These are phyloP conservation scores for Fulmarus glacialis DNA, from an alignment of 2,113 vertebrate species.

Conservation along the genomic window DNA sequence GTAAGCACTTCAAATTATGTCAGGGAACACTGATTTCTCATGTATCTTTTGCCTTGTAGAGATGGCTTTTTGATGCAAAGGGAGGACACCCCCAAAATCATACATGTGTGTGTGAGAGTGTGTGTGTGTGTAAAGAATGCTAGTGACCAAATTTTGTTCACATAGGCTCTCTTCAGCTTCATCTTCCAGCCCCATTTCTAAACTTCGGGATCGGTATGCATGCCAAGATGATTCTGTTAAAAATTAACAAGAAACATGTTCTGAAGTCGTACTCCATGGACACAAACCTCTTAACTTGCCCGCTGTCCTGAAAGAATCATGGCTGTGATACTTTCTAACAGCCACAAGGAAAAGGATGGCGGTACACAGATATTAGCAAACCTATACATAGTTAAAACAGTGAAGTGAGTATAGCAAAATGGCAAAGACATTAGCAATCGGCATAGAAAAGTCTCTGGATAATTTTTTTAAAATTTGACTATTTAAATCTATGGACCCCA, in stretches of 20 bases:
- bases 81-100: background rate
- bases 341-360: background rate
- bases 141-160: background rate
- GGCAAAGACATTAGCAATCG: background rate
- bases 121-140: background rate
- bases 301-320: background rate
- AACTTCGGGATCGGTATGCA: background rate
- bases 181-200: background rate
- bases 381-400: background rate
- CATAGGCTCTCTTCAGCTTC: background rate
- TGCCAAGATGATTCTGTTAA: accelerated
- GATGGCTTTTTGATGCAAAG: background rate
- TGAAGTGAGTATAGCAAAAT: background rate
- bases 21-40: background rate
- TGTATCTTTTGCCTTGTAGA: background rate
- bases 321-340: background rate
- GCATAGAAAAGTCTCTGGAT: background rate
- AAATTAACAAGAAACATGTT: background rate
- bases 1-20: background rate
- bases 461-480: background rate
- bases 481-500: background rate
- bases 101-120: no score
- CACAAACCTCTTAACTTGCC: background rate
- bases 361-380: background rate
- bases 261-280: background rate